Percentiles rank a stretch among this genome's conserved stretches.
Conservation (phyloP, 23 tunicate species). For the Botrylloides violaceus region DNA sequence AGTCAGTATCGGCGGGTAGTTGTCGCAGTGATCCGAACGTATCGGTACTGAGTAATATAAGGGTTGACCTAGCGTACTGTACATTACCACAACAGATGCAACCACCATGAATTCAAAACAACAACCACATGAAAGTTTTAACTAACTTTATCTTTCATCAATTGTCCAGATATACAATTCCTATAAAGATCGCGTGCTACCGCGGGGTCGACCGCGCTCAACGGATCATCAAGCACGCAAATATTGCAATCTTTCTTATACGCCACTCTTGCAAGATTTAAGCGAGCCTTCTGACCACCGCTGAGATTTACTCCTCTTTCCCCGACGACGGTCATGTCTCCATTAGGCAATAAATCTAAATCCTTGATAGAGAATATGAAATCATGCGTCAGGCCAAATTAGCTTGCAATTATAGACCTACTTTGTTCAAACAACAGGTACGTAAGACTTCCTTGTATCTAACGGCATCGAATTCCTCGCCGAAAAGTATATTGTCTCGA, state of each 20-base stretch:
- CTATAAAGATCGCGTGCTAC: conserved; percentile 67
- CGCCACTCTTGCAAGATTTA: conserved; percentile 80
- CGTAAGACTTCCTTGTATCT: conserved; percentile 41
- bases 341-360: conserved; percentile 36
- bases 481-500: conserved; percentile 56
- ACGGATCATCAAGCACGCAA: conserved; percentile 82
- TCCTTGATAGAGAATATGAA: conserved; percentile 27
- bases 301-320: conserved; percentile 83
- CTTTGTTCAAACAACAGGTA: conserved; percentile 46
- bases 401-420: conserved; percentile 1
- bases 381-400: background rate
- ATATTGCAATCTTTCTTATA: conserved; percentile 45
- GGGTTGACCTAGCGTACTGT: too few relatives aligned
- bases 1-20: too few relatives aligned
- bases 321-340: conserved; percentile 78
- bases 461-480: conserved; percentile 37
- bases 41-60: too few relatives aligned
- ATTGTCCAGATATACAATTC: conserved; percentile 50
- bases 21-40: too few relatives aligned
- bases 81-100: too few relatives aligned
- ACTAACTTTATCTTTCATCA: conserved; percentile 48
- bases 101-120: too few relatives aligned
- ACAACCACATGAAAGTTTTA: too few relatives aligned
- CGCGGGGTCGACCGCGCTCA: conserved; percentile 76
- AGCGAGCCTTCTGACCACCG: conserved; percentile 95